Evolutionary conservation across 2,113 vertebrate species (phyloP).

Genomic region (Butastur rufipennis): DNA sequence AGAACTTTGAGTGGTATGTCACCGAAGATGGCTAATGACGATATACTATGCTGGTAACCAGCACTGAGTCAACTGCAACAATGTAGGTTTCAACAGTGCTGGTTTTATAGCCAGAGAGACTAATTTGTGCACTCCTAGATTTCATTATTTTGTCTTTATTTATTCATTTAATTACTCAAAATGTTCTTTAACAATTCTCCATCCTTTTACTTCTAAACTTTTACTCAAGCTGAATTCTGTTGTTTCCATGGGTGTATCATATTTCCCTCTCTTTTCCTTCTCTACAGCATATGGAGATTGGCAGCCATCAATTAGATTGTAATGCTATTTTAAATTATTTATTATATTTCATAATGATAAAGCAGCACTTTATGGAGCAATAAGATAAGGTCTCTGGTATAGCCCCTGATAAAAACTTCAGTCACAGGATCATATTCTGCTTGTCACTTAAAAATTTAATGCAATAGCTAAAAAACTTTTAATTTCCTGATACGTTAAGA

Average conservation of each 20-base stretch:
- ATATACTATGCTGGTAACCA: not conserved
- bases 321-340: not conserved
- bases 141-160: not conserved
- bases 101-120: not conserved
- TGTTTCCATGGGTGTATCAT: not conserved
- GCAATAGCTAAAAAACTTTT: not conserved
- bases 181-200: not conserved
- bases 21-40: not conserved
- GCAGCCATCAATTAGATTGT: not conserved
- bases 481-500: not conserved
- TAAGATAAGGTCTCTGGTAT: not conserved
- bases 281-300: not conserved
- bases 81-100: not conserved
- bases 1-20: not conserved
- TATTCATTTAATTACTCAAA: not conserved
- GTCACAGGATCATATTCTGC: not conserved
- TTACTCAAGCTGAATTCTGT: not conserved
- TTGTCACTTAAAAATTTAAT: not conserved
- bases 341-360: not conserved
- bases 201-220: not conserved
- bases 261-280: not conserved
- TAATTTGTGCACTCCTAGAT: not conserved
- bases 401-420: not conserved
- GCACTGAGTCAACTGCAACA: not conserved
- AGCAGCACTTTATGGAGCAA: not conserved